Conservation (phyloP, 2,113 vertebrate species). For the Xenus cinereus region DNA sequence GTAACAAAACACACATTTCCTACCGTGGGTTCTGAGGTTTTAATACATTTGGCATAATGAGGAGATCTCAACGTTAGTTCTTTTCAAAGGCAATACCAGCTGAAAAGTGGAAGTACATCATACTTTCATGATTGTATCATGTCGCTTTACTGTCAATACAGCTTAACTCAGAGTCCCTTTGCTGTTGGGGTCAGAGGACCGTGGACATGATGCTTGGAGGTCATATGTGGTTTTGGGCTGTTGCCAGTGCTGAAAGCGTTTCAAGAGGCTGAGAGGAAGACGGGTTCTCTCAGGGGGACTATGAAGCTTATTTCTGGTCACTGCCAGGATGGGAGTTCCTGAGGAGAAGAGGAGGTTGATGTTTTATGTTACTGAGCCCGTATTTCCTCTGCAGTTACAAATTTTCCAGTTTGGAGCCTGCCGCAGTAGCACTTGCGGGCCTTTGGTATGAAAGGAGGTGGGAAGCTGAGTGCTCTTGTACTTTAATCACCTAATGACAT, state of each 20-base stretch:
- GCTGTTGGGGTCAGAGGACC: background rate
- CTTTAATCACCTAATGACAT: conserved; percentile 60
- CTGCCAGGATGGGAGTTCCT: background rate
- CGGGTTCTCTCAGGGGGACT: background rate
- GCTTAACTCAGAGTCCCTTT: background rate
- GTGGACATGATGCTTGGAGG: accelerated
- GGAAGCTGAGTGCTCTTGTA: conserved; percentile 16
- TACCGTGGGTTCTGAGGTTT: background rate
- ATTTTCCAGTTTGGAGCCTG: background rate
- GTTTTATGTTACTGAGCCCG: background rate
- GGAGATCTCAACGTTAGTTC: background rate
- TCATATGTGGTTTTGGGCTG: background rate
- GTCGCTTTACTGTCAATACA: background rate
- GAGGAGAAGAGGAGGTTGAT: background rate
- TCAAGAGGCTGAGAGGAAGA: background rate
- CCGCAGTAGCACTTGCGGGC: background rate
- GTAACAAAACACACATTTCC: conserved; percentile 15
- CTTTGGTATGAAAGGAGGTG: background rate
- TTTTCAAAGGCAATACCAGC: background rate
- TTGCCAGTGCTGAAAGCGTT: background rate
- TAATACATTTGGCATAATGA: background rate
- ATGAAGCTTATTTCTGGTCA: background rate
- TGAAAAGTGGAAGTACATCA: background rate
- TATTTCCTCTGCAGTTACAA: background rate
- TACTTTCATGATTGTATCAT: background rate